Base-by-base conservation (phyloP, 2,113 vertebrate genomes). In the Otolemur garnettii region DNA sequence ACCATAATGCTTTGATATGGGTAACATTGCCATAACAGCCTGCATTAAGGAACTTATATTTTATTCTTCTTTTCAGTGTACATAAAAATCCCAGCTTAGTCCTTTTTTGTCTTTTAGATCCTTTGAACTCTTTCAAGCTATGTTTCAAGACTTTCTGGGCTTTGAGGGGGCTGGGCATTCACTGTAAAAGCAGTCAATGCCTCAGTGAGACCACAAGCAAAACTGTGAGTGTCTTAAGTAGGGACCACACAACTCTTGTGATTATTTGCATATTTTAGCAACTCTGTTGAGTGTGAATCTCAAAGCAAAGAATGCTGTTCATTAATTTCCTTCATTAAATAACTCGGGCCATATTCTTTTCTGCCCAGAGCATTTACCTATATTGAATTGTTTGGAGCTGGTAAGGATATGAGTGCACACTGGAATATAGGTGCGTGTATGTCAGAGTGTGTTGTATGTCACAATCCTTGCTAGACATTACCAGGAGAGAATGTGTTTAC, bases 51-150 rank as follows among this genome's bases (percentile, higher is more conserved):
- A 99, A 99, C 98, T 99, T 99, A 99, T 99, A 99, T 99, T 99
- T 99, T 99, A 99, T 99, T 99, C 99, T 99, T 99, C 99, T 99
- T 99, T 99, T 99, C 99, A 99, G 99, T 99, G 99, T 99, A 99
- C 99, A 99, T 99, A 99, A 99, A 99, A 99, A 99, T 99, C 99
- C 99, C 99, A 99, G 99, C 99, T 99, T 99, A 99, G 99, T 99
- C 99, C 98, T 99, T 99, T 99, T 99, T 99, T 99, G 99, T 99
- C 99, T 99, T 99, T 99, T 99, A 97, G 99, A 99, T 98, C 99
- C 99, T 99, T 99, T 99, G 99, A 99, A 99, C 99, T 99, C 99
- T 99, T 99, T 99, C 99, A 99, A 99, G 99, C 99, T 99, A 99
- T 99, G 99, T 99, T 99, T 99, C 99, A 98, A 99, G 99, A 99